A percentile compares a stretch with the other conserved stretches of the same genome.
Evolutionary conservation across 2,797 vertebrate genomes (phyloP).

Genomic region (Protonibea diacanthus): DNA sequence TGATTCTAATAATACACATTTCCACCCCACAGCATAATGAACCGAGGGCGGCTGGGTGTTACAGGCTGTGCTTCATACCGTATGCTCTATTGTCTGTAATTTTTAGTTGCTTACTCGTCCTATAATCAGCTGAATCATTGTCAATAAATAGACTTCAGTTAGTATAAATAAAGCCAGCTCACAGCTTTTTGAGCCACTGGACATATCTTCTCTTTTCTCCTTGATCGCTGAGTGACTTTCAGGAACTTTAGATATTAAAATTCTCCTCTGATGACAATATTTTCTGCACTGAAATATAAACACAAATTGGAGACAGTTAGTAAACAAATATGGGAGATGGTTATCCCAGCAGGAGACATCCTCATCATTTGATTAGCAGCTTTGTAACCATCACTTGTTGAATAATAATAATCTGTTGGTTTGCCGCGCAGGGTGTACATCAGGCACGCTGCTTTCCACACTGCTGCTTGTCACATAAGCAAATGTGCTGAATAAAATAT

Average conservation of each 20-base stretch:
- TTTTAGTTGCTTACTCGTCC: background rate
- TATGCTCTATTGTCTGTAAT: constrained; percentile 6
- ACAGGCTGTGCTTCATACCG: background rate
- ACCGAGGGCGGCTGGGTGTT: constrained; percentile 18
- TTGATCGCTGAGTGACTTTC: constrained; percentile 17
- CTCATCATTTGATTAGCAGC: constrained; percentile 65
- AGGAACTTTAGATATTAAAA: constrained; percentile 17
- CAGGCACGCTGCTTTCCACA: constrained; percentile 5
- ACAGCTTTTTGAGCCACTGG: background rate
- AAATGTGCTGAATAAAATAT: constrained; percentile 25
- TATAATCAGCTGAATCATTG: constrained; percentile 20
- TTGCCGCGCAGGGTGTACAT: background rate
- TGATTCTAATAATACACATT: constrained; percentile 67
- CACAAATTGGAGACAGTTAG: constrained; percentile 47
- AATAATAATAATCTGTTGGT: constrained; percentile 51
- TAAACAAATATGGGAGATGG: constrained; percentile 56
- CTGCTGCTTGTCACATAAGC: constrained; percentile 21
- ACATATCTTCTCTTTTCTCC: background rate
- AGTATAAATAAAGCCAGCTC: background rate
- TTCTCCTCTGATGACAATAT: constrained; percentile 21
- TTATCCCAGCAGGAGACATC: constrained; percentile 64
- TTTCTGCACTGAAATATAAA: constrained; percentile 41
- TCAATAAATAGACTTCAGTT: constrained; percentile 23
- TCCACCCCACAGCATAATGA: constrained; percentile 40
- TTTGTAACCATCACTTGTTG: constrained; percentile 41